Percentiles rank a stretch among this genome's conserved stretches.
Conservation (phyloP, 2,888 invertebrate genomes). For the Meta bourneti region DNA sequence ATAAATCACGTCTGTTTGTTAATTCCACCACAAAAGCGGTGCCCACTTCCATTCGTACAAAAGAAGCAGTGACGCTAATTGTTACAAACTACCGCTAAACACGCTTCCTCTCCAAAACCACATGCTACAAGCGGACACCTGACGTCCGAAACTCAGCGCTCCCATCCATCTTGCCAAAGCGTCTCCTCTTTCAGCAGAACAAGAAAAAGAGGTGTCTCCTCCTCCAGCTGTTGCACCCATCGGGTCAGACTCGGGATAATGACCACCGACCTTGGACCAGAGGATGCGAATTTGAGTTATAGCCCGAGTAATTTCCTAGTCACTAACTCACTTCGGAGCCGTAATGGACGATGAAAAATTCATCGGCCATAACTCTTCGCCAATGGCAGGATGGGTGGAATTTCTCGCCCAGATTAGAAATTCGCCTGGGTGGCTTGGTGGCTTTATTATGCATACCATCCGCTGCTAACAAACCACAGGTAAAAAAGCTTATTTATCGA, state of each 20-base stretch:
- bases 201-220: too few species aligned
- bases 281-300: slow-evolving; percentile 46
- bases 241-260: neutral
- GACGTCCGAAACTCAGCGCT: too few species aligned
- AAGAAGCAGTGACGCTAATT: slow-evolving; percentile 23
- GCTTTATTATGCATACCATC: slow-evolving; percentile 24
- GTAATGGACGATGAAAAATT: slow-evolving; percentile 71
- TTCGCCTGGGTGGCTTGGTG: slow-evolving; percentile 41
- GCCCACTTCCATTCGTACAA: too few species aligned
- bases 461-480: slow-evolving; percentile 27
- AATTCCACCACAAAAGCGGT: too few species aligned
- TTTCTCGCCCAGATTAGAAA: slow-evolving; percentile 39
- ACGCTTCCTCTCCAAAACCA: slow-evolving; percentile 1
- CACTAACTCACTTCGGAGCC: slow-evolving; percentile 42
- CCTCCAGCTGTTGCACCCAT: too few species aligned
- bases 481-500: slow-evolving; percentile 35
- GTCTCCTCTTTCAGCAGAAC: too few species aligned
- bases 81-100: slow-evolving; percentile 41
- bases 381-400: slow-evolving; percentile 36
- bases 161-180: too few species aligned
- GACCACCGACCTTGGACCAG: slow-evolving; percentile 18
- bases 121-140: too few species aligned
- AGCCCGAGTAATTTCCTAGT: slow-evolving; percentile 40
- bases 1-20: too few species aligned
- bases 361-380: slow-evolving; percentile 53